Evolutionary conservation across 1,140 invertebrate species (phyloP).

Genomic region (Drosophila kikkawai): DNA sequence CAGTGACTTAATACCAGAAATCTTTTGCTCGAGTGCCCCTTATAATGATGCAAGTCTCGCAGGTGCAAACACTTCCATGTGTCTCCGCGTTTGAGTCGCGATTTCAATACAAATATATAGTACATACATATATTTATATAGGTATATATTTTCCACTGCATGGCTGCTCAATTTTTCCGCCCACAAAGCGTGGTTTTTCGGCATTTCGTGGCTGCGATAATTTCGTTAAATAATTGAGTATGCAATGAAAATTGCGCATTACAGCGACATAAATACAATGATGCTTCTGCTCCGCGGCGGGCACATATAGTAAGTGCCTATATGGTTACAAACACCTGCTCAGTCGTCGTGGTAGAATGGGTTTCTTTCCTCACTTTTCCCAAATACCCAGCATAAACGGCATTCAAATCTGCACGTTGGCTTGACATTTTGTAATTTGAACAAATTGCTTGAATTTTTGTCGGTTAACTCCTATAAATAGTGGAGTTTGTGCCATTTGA

Average conservation of each 20-base stretch:
- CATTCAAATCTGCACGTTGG: slow-evolving; percentile 57
- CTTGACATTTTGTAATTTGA: slow-evolving; percentile 74
- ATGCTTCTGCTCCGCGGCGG: slow-evolving; percentile 1
- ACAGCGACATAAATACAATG: slow-evolving; percentile 40
- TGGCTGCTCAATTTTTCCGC: slow-evolving; percentile 22
- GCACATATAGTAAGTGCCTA: slow-evolving; percentile 27
- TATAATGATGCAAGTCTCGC: slow-evolving; percentile 55
- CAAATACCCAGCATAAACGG: slow-evolving; percentile 44
- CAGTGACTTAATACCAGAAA: slow-evolving; percentile 83
- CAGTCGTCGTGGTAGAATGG: slow-evolving; percentile 65
- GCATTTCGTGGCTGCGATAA: slow-evolving; percentile 56
- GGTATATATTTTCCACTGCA: slow-evolving; percentile 20
- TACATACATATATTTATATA: slow-evolving; percentile 8
- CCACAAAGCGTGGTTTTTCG: slow-evolving; percentile 43
- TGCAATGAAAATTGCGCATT: slow-evolving; percentile 58
- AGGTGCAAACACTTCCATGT: slow-evolving; percentile 72
- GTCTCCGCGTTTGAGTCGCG: slow-evolving; percentile 29
- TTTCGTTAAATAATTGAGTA: slow-evolving; percentile 77
- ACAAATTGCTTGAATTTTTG: slow-evolving; percentile 71
- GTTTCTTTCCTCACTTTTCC: slow-evolving; percentile 55
- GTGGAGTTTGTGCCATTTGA: slow-evolving; percentile 25
- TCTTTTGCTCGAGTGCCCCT: slow-evolving; percentile 61
- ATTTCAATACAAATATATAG: slow-evolving; percentile 46
- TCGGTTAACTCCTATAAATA: slow-evolving; percentile 65
- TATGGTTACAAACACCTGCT: slow-evolving; percentile 42